These are phyloP conservation scores for Myripristis murdjan DNA, from an alignment of 2,797 vertebrate genomes.

Conservation along the genomic window DNA sequence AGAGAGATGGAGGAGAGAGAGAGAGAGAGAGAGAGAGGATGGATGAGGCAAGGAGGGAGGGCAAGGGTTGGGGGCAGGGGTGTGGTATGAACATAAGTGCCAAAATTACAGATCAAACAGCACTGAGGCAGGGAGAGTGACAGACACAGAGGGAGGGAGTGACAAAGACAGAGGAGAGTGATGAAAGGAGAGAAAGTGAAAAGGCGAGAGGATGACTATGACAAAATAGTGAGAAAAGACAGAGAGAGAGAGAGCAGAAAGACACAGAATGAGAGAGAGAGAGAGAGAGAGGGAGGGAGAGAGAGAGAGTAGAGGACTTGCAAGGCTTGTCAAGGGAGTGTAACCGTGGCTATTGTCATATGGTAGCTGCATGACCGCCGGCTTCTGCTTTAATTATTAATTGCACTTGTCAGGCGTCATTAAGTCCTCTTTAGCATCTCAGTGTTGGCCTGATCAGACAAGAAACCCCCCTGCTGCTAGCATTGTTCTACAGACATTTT, in stretches of 20 bases:
- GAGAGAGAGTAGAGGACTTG: neutral
- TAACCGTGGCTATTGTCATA: slow-evolving; percentile 87
- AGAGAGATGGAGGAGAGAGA: slow-evolving; percentile 4
- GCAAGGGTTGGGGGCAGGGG: slow-evolving; percentile 50
- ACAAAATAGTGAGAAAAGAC: slow-evolving; percentile 50
- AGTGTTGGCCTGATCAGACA: slow-evolving; percentile 88
- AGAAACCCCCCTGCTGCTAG: slow-evolving; percentile 61
- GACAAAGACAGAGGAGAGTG: slow-evolving; percentile 19
- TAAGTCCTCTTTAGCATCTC: slow-evolving; percentile 91
- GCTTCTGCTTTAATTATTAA: slow-evolving; percentile 92
- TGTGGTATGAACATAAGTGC: slow-evolving; percentile 55
- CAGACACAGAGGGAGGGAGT: slow-evolving; percentile 30
- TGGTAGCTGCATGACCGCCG: slow-evolving; percentile 84
- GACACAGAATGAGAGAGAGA: too few species aligned
- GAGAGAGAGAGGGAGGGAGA: slow-evolving; percentile 28
- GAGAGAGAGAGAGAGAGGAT: slow-evolving; percentile 24
- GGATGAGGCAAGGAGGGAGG: slow-evolving; percentile 30
- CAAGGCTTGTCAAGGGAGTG: slow-evolving; percentile 29
- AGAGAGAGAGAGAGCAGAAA: too few species aligned
- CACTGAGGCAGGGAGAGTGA: slow-evolving; percentile 3
- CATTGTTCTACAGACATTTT: slow-evolving; percentile 36
- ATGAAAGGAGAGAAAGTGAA: slow-evolving; percentile 30
- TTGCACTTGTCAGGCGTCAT: slow-evolving; percentile 92
- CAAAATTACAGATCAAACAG: slow-evolving; percentile 51
- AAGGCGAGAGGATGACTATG: slow-evolving; percentile 39